Evolutionary conservation across 2,888 invertebrate species (phyloP), one percentile per base, ranked within the genome.

Genomic region (Herminia tarsipennalis): DNA sequence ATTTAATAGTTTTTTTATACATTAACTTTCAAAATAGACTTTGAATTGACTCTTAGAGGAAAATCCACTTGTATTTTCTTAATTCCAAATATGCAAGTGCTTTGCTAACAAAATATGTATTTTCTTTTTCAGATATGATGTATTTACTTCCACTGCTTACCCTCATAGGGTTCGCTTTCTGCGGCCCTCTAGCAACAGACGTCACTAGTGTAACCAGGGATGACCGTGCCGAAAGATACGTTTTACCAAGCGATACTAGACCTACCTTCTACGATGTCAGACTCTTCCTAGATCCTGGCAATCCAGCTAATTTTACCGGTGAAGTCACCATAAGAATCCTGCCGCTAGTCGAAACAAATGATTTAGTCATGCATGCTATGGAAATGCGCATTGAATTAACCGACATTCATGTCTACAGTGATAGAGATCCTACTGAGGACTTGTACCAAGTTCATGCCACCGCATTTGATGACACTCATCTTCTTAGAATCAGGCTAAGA

Each of bases 191-290:
- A 3, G 28, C 42, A 9, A 37, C 34, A 9, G 43, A 39, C 13
- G 29, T 48, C 13, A 40, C 18, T 13, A 18, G 3, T 4, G 18
- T 6, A n/a, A 21, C 51, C 5, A 54, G 56, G 14, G 70, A 65
- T 17, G 56, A 65, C 8, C 40, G 71, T 0, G 63, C 66, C 1
- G 77, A 71, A 0, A 61, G 49, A 16, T 94, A 93, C 72, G 86
- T 93, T 0, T 80, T 95, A 5, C 94, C 94, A 0, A 80, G 77
- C 0, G 84, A 83, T 20, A 83, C 93, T 0, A 66, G 64, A n/a
- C 94, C 94, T 0, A 78, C 75, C 0, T 84, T 85, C 54, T 95
- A 94, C 65, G 83, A 83, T 10, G 83, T 94, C 8, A 71, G 72
- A 8, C 73, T 94, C 0, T 83, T 70, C 35, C 83, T 94, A 0